Conservation (phyloP, 2,797 vertebrate genomes). For the Notamacropus eugenii region DNA sequence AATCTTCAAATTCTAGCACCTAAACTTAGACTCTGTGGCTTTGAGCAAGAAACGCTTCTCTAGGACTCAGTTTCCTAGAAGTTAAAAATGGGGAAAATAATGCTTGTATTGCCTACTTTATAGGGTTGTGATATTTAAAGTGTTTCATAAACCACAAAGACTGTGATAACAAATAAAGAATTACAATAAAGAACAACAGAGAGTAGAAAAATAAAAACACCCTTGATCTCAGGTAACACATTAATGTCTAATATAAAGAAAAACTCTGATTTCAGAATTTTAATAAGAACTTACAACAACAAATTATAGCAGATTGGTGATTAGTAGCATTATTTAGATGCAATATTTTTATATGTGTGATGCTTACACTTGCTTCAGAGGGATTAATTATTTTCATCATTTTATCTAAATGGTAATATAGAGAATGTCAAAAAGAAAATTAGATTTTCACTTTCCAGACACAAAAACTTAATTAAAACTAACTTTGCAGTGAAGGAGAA, state of each 20-base stretch:
- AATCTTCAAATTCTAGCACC: background rate
- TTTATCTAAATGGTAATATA: slow-evolving; percentile 78
- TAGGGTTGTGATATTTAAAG: background rate
- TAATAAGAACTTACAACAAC: slow-evolving; percentile 77
- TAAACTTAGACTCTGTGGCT: background rate
- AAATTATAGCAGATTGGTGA: slow-evolving; percentile 80
- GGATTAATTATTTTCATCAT: slow-evolving; percentile 83
- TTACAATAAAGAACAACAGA: background rate
- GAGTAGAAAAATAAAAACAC: background rate
- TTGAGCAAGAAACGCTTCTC: background rate
- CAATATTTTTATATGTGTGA: slow-evolving; percentile 78
- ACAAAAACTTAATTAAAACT: slow-evolving; percentile 80
- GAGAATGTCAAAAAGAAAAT: slow-evolving; percentile 83
- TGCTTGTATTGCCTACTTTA: background rate
- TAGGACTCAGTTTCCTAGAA: background rate
- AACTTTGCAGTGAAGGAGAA: slow-evolving; percentile 73
- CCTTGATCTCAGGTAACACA: slow-evolving; percentile 56
- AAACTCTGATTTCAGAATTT: slow-evolving; percentile 77
- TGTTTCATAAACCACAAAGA: background rate
- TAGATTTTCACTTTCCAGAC: slow-evolving; percentile 80
- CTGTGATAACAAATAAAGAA: background rate
- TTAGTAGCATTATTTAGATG: slow-evolving; percentile 79
- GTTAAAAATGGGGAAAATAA: background rate
- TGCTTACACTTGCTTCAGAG: slow-evolving; percentile 75
- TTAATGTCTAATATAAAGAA: slow-evolving; percentile 70